Evolutionary conservation across 2,113 vertebrate species (phyloP), one percentile per base, ranked within the genome.

Genomic region (Psettodes erumei): DNA sequence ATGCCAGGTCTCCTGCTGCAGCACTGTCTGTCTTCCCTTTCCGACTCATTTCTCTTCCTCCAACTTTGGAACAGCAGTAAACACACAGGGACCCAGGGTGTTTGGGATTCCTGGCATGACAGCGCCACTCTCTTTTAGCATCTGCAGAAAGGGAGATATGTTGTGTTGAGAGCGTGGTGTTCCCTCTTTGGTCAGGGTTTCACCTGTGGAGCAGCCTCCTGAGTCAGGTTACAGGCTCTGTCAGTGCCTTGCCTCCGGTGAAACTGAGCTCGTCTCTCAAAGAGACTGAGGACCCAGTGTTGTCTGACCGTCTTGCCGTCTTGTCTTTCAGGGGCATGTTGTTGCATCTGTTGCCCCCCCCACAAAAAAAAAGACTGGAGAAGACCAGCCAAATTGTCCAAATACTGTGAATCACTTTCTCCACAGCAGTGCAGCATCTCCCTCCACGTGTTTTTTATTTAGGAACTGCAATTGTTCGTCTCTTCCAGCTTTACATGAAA

Each of bases 161-260:
- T 65, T 71, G 76, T 75, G 86, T 77, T 60, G 61, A 59, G 73
- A 73, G 73, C 8, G 8, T 56, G 71, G 47, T 38, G 73, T 56
- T 65, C 72, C 60, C 23, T 48, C 75, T 75, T 47, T 23, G 77
- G 72, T 79, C 35, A 19, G 71, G 77, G 75, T 69, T 79, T 86
- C 84, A 91, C 84, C 86, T 81, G 82, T 77, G 77, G 45, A 59
- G 8, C 59, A 66, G 77, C 55, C 51, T 70, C 71, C 71, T 75
- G 90, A 72, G 58, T 93, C 79, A 2, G 81, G 84, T 93, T 93
- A 87, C 89, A 1, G 21, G 9, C 58, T 81, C 81, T 75, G 77
- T 83, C 77, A 66, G 55, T 73, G 84, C 64, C 73, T 67, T 1
- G 42, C 60, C 58, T 80, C 69, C 53, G 59, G 69, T 72, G 81